These are phyloP conservation scores for Spea multiplicata DNA, from an alignment of 2,113 vertebrate species.

Conservation along the genomic window DNA sequence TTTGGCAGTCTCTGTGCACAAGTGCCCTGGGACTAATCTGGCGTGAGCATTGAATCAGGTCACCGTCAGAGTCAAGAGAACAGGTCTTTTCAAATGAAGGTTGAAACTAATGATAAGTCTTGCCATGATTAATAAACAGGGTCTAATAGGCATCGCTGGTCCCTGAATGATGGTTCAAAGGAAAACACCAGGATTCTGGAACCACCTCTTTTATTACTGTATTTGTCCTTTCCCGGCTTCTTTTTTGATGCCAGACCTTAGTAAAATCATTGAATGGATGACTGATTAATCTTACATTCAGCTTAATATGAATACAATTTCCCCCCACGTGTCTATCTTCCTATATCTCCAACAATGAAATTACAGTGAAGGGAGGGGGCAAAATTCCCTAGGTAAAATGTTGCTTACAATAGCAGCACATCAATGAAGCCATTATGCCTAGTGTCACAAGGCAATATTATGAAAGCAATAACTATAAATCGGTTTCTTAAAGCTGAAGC, in stretches of 20 bases:
- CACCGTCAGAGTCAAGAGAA: slow-evolving; percentile 41
- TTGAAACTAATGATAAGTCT: slow-evolving; percentile 44
- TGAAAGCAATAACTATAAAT: slow-evolving; percentile 1
- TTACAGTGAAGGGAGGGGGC: neutral
- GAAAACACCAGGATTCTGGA: slow-evolving; percentile 25
- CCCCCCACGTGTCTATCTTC: slow-evolving; percentile 28
- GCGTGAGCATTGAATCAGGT: slow-evolving; percentile 41
- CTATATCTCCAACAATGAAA: slow-evolving; percentile 4
- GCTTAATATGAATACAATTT: neutral
- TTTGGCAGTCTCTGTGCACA: slow-evolving; percentile 42
- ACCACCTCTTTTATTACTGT: slow-evolving; percentile 26
- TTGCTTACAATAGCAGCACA: neutral
- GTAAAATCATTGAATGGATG: slow-evolving; percentile 20
- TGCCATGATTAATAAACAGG: slow-evolving; percentile 41
- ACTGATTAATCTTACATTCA: slow-evolving; percentile 19
- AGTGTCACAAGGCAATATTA: neutral
- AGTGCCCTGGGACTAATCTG: slow-evolving; percentile 41
- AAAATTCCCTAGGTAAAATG: neutral
- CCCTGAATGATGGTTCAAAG: slow-evolving; percentile 17
- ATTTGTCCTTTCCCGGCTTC: neutral
- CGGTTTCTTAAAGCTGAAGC: neutral
- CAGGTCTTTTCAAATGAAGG: slow-evolving; percentile 44
- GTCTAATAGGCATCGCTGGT: slow-evolving; percentile 31
- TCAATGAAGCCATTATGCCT: neutral
- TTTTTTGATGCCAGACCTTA: slow-evolving; percentile 4